phyloP scores from a whole-genome alignment of 2,888 invertebrate genomes.

The Lepidonotus clava region DNA sequence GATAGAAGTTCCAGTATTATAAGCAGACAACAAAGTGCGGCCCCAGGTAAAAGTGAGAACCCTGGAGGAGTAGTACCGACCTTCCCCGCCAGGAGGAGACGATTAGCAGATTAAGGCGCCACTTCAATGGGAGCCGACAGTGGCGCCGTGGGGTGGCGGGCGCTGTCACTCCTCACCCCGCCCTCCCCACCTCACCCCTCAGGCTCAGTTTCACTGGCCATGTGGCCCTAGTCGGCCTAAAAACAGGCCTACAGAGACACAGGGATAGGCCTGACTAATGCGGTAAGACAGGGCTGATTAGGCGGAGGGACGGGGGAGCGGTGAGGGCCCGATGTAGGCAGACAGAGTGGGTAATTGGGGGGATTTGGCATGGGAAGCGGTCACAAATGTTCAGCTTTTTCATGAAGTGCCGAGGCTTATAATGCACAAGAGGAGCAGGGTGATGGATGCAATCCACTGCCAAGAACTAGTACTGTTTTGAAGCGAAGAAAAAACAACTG shows the following conservation, averaged over 20 bases:
- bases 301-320: not conserved
- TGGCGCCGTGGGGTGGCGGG: constrained; percentile 26
- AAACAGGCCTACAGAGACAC: not conserved
- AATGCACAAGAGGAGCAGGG: too few species aligned
- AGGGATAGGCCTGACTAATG: not conserved
- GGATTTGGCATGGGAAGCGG: not conserved
- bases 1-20: too few species aligned
- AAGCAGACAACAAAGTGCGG: too few species aligned
- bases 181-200: not conserved
- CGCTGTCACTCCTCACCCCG: not conserved
- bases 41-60: too few species aligned
- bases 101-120: constrained; percentile 35
- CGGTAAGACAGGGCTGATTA: not conserved
- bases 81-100: constrained; percentile 16
- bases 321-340: not conserved
- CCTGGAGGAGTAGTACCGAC: too few species aligned
- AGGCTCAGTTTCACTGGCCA: not conserved
- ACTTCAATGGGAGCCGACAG: constrained; percentile 9
- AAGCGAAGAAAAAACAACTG: too few species aligned
- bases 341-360: not conserved
- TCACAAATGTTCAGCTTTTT: too few species aligned
- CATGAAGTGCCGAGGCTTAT: too few species aligned
- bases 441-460: too few species aligned
- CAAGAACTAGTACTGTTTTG: too few species aligned
- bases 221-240: not conserved